Percentiles rank a stretch among this genome's conserved stretches.
Conservation (phyloP, 2,113 vertebrate species). For the Triplophysa tibetana region DNA sequence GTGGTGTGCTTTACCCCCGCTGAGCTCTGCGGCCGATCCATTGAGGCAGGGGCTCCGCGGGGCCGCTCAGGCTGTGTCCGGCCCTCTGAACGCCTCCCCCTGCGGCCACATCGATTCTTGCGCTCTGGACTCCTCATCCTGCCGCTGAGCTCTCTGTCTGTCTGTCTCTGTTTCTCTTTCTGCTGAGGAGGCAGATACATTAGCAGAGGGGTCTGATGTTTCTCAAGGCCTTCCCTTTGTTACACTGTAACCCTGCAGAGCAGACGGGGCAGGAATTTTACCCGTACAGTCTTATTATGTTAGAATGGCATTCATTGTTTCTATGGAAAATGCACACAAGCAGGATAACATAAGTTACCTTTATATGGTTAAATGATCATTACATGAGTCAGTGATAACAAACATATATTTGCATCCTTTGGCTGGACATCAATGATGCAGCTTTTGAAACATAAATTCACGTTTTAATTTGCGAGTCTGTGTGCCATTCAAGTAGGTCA, state of each 20-base stretch:
- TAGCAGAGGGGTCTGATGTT: slow-evolving; percentile 73
- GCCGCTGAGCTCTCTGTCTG: slow-evolving; percentile 85
- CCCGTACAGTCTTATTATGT: slow-evolving; percentile 5
- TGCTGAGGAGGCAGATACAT: slow-evolving; percentile 77
- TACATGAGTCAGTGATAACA: too few species aligned
- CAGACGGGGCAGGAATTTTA: slow-evolving; percentile 20
- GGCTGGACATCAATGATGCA: too few species aligned
- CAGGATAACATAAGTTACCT: too few species aligned
- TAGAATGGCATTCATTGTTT: not conserved
- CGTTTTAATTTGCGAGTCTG: too few species aligned
- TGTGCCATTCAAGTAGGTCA: too few species aligned
- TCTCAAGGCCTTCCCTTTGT: slow-evolving; percentile 65
- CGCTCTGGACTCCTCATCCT: slow-evolving; percentile 80
- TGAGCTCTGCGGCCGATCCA: slow-evolving; percentile 78
- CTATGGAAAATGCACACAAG: too few species aligned
- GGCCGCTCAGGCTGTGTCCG: slow-evolving; percentile 68
- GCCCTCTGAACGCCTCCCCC: slow-evolving; percentile 80
- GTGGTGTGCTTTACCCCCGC: slow-evolving; percentile 68
- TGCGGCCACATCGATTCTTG: slow-evolving; percentile 84
- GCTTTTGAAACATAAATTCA: too few species aligned
- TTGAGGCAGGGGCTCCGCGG: slow-evolving; percentile 77
- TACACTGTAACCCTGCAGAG: slow-evolving; percentile 2
- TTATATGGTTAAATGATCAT: too few species aligned
- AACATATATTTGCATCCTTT: not conserved
- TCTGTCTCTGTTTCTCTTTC: slow-evolving; percentile 66